Evolutionary conservation across 1,140 invertebrate genomes (phyloP).

Genomic region (Linepithema humile): DNA sequence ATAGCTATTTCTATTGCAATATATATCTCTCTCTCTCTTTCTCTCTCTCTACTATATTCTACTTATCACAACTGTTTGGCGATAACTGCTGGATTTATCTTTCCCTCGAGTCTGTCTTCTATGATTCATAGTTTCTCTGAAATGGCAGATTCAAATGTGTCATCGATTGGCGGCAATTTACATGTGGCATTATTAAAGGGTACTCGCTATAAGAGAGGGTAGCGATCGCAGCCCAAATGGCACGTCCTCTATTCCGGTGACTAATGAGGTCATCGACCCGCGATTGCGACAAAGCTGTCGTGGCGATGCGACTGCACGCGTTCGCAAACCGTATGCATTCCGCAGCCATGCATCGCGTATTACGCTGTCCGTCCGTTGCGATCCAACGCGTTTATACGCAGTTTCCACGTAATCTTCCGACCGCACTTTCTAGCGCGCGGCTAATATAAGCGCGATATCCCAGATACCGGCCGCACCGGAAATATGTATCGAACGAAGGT

Average conservation of each 20-base stretch:
- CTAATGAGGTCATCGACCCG: conserved; percentile 46
- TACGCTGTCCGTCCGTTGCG: conserved; percentile 6
- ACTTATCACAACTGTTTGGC: too few relatives aligned
- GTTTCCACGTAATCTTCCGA: conserved; percentile 3
- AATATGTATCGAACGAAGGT: neutral
- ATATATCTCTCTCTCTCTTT: too few relatives aligned
- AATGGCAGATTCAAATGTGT: neutral
- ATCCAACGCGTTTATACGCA: neutral
- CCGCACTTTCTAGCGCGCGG: conserved; percentile 33
- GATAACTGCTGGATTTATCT: conserved; percentile 46
- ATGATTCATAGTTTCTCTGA: neutral
- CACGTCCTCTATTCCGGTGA: conserved; percentile 7
- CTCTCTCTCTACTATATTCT: too few relatives aligned
- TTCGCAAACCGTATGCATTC: neutral
- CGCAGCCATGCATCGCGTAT: neutral
- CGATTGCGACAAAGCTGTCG: conserved; percentile 31
- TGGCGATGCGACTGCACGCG: conserved; percentile 21
- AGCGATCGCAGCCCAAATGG: conserved; percentile 24
- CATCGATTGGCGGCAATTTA: neutral
- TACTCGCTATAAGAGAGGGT: neutral
- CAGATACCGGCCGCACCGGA: neutral
- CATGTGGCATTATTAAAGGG: conserved; percentile 4
- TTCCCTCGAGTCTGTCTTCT: conserved; percentile 40
- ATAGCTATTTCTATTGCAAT: too few relatives aligned
- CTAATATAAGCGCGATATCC: neutral